Conservation (phyloP, 30 jellyfish, hydroid and myxozoan species). For the Phacellophora camtschatica region DNA sequence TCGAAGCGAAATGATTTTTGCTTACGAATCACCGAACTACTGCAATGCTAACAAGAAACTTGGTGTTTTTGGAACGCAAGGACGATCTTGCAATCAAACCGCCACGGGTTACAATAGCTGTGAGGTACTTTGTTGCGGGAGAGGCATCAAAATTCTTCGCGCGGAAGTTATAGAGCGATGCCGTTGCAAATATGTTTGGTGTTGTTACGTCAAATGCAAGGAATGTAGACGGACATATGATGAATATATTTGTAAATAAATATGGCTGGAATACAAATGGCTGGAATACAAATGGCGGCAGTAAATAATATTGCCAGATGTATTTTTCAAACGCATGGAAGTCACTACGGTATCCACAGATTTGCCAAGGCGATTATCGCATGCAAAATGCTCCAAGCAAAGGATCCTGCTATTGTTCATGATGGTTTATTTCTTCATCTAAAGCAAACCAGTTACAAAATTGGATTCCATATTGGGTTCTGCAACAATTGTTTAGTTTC, state of each 20-base stretch:
- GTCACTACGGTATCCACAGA: too few species aligned
- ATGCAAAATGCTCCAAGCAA: not conserved
- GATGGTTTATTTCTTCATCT: not conserved
- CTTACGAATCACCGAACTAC: constrained; percentile 76
- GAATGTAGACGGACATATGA: constrained; percentile 64
- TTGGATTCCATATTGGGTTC: too few species aligned
- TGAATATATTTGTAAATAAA: constrained; percentile 58
- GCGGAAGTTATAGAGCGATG: constrained; percentile 67
- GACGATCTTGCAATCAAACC: constrained; percentile 68
- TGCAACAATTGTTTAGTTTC: too few species aligned
- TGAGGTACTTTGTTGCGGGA: constrained; percentile 77
- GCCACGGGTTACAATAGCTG: constrained; percentile 69
- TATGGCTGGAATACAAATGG: not conserved
- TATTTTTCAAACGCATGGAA: too few species aligned
- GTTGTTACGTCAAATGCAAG: constrained; percentile 75
- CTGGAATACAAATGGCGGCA: not conserved
- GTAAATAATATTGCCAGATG: too few species aligned
- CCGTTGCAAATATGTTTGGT: constrained; percentile 77
- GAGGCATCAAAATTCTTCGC: constrained; percentile 62
- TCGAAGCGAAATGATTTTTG: constrained; percentile 39
- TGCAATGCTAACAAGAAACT: constrained; percentile 38
- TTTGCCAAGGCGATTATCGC: not conserved
- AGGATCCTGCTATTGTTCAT: too few species aligned
- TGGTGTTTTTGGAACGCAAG: constrained; percentile 74
- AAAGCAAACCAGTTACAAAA: too few species aligned